Conservation (phyloP, 2,113 vertebrate species). For the Megaceryle torquata region DNA sequence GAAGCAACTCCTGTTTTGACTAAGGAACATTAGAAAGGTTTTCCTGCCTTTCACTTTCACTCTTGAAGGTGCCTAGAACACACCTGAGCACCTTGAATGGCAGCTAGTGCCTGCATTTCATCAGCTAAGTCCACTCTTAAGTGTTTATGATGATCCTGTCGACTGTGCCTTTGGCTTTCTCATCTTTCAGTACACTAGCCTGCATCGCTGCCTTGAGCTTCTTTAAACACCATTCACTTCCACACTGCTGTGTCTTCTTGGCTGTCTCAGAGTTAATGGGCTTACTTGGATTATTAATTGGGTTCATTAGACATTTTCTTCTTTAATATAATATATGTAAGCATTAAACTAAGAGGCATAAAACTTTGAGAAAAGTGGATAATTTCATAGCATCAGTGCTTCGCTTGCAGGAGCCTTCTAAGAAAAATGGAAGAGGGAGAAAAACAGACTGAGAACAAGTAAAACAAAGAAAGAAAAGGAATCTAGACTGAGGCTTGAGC, state of each 20-base stretch:
- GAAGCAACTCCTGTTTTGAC: neutral
- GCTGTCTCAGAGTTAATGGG: neutral
- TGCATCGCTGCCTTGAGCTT: neutral
- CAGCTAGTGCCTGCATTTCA: neutral
- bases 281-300: slow-evolving; percentile 44
- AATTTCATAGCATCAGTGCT: neutral
- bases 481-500: neutral
- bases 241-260: neutral
- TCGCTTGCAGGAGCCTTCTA: neutral
- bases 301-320: slow-evolving; percentile 35
- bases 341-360: slow-evolving; percentile 8
- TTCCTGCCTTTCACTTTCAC: neutral
- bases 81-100: accelerated
- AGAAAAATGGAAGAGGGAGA: neutral
- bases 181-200: neutral
- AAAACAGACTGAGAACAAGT: neutral
- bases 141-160: neutral
- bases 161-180: neutral
- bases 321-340: slow-evolving; percentile 41
- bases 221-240: neutral
- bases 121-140: neutral
- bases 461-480: neutral
- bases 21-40: neutral
- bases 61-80: neutral
- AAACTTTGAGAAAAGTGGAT: neutral